Evolutionary conservation across 2,888 invertebrate species (phyloP).

Genomic region (Conus canariensis): DNA sequence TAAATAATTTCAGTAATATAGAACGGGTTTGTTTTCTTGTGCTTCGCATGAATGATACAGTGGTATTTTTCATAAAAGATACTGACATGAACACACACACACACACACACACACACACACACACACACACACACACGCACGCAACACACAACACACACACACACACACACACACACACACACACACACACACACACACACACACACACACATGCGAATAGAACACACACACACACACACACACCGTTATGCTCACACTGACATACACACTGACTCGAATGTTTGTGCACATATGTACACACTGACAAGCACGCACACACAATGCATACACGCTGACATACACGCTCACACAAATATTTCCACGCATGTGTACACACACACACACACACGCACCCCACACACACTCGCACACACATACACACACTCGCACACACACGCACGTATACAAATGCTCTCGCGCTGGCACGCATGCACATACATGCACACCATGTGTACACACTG

Average conservation of each 20-base stretch:
- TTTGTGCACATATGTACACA: no score
- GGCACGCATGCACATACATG: no score
- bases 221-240: background rate
- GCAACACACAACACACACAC: background rate
- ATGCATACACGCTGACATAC: background rate
- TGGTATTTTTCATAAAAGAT: background rate
- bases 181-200: background rate
- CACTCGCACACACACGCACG: no score
- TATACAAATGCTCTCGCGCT: no score
- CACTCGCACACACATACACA: background rate
- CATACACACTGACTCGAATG: background rate
- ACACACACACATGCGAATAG: no score
- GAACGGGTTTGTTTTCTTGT: no score
- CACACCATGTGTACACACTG: no score
- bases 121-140: background rate
- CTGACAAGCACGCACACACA: no score
- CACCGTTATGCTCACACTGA: background rate
- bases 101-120: no score
- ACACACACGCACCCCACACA: slow-evolving; percentile 30
- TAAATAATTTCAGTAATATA: no score
- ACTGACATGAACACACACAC: no score
- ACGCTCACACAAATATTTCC: background rate
- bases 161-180: background rate
- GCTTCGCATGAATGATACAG: no score
- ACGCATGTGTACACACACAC: slow-evolving; percentile 18